These are phyloP conservation scores for Phyllotreta cruciferae DNA, from an alignment of 2,888 invertebrate species.

Conservation along the genomic window DNA sequence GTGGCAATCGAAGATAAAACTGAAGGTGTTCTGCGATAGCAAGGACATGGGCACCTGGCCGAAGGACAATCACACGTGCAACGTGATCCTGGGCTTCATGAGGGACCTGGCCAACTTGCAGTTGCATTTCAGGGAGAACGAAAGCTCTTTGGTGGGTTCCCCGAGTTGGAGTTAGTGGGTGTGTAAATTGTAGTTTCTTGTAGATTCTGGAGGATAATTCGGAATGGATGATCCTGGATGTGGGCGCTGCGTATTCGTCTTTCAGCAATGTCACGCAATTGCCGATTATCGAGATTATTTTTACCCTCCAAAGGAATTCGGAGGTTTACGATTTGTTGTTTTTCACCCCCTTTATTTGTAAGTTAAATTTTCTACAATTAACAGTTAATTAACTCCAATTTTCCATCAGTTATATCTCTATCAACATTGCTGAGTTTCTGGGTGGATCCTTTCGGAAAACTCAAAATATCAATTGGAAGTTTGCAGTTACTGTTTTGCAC, in stretches of 20 bases:
- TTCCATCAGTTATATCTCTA: constrained; percentile 53
- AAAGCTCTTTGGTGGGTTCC: constrained; percentile 46
- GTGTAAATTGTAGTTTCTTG: background rate
- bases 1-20: constrained; percentile 53
- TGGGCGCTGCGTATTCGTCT: constrained; percentile 28
- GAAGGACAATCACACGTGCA: constrained; percentile 57
- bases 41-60: constrained; percentile 58
- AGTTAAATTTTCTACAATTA: constrained; percentile 16
- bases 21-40: constrained; percentile 56
- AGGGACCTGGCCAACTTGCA: constrained; percentile 47
- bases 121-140: constrained; percentile 45
- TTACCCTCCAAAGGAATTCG: constrained; percentile 50
- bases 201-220: constrained; percentile 42
- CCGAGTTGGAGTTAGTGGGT: background rate
- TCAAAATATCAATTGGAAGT: constrained; percentile 53
- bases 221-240: constrained; percentile 47
- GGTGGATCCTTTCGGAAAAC: constrained; percentile 53
- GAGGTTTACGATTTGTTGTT: constrained; percentile 49
- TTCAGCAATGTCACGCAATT: constrained; percentile 34
- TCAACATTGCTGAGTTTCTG: constrained; percentile 55
- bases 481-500: constrained; percentile 52
- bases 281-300: constrained; percentile 46
- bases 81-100: constrained; percentile 56
- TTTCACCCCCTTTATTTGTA: constrained; percentile 55
- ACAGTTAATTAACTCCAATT: background rate